These are phyloP conservation scores for Hydractinia echinata DNA, from an alignment of 30 jellyfish, hydroid and myxozoan genomes.

Conservation along the genomic window DNA sequence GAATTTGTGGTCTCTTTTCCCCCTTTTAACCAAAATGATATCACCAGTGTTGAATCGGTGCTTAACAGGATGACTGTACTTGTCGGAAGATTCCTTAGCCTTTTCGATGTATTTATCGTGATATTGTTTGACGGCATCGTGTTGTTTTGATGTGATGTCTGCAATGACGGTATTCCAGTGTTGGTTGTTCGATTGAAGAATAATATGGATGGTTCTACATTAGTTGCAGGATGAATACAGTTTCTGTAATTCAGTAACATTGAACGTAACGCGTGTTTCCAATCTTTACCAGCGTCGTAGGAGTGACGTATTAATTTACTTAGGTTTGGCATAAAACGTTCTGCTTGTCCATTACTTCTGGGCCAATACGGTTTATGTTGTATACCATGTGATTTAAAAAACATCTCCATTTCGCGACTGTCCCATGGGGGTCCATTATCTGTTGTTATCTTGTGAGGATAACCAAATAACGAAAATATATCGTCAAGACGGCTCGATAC, in stretches of 20 bases:
- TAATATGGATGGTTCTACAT: neutral
- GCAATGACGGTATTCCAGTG: neutral
- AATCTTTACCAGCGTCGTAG: neutral
- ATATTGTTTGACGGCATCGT: no score
- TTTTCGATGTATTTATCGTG: no score
- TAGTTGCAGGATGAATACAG: neutral
- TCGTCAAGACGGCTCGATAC: neutral
- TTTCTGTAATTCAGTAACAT: neutral
- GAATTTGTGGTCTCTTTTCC: no score
- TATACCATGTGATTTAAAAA: neutral
- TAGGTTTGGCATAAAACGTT: neutral
- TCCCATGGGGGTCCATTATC: no score
- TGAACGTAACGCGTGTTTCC: neutral
- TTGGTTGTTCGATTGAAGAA: neutral
- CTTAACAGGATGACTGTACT: no score
- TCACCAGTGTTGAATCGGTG: no score
- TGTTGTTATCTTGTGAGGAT: neutral
- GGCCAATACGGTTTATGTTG: neutral
- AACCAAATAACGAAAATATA: neutral
- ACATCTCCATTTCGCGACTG: neutral
- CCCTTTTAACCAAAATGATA: no score
- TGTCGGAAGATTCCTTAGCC: no score
- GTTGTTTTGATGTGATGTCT: neutral
- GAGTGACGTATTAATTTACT: neutral
- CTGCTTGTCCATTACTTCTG: neutral